Base-by-base conservation (phyloP, 2,797 vertebrate genomes). In the Mastacembelus armatus region DNA sequence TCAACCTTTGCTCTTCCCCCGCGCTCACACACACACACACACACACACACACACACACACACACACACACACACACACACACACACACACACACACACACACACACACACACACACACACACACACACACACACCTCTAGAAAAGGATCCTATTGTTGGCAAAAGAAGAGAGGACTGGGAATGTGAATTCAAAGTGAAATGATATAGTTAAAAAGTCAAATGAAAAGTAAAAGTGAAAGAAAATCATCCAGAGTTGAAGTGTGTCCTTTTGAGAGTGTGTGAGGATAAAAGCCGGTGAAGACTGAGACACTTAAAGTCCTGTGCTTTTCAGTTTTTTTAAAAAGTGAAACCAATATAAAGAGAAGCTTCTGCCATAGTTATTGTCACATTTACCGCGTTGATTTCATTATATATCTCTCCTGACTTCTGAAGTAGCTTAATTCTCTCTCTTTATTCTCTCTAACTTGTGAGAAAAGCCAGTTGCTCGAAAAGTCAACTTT, bases 1-100 rank as follows among this genome's bases (percentile, higher is more conserved):
- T 97, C 95, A 96, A 96, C 96, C 95, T 95, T 96, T 95, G 93
- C 90, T 92, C 93, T 94, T 92, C 94, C 90, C 81, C 89, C 85
- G 87, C 74, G 90, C 74, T 61, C 74, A 63, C 59, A 40, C 32
- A 11, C 19, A 11, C 18, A 19, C 58, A 32, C 66, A 5, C 51
- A 26, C 33, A 30, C 45, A 36, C 14, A 15, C 47, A 18, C 59
- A 27, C 52, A 30, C 51, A 50, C 33, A 44, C 40, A 48, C 22
- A 11, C 47, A 11, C 42, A 19, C 52, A 19, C 27, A 10, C 52
- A 63, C 56, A 55, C 74, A 43, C 66, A 44, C 59, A 39, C 18
- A 10, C 43, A 36, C 38, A 27, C 52, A 18, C 52, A 57, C 16
- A 19, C 26, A 21, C 10, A 43, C 56, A 36, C 44, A 39, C 45